Percentiles rank a stretch among this genome's conserved stretches.
Conservation (phyloP, 2,113 vertebrate species). For the Centropristis striata region DNA sequence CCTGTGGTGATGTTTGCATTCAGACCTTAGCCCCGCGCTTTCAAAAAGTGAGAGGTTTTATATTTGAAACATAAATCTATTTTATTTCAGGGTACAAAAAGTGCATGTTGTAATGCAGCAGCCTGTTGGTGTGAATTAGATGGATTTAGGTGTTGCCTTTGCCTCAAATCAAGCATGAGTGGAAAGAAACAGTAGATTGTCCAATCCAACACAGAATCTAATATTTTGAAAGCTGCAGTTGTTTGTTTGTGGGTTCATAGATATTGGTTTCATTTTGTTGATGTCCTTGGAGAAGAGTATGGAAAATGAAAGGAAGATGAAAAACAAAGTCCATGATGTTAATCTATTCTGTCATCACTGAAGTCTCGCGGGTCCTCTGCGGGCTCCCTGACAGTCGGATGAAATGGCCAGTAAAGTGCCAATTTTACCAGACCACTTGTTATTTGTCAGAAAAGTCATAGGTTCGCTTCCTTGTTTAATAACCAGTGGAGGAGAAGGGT, state of each 20-base stretch:
- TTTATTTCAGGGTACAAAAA: conserved; percentile 37
- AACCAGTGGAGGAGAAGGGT: conserved; percentile 48
- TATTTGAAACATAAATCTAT: conserved; percentile 40
- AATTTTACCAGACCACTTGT: conserved; percentile 77
- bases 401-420: conserved; percentile 79
- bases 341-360: conserved; percentile 78
- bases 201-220: conserved; percentile 58
- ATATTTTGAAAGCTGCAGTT: conserved; percentile 60
- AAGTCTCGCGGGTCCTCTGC: conserved; percentile 64
- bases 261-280: conserved; percentile 76
- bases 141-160: conserved; percentile 39
- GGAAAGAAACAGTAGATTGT: conserved; percentile 41
- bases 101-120: conserved; percentile 2
- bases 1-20: conserved; percentile 39
- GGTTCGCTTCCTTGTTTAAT: conserved; percentile 75
- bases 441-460: conserved; percentile 73
- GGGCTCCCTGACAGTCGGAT: conserved; percentile 69
- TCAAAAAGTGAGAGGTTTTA: conserved; percentile 22
- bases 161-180: conserved; percentile 39
- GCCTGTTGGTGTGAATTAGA: conserved; percentile 25
- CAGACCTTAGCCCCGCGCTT: background rate
- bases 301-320: conserved; percentile 75
- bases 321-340: conserved; percentile 79
- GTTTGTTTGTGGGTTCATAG: conserved; percentile 59
- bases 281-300: conserved; percentile 59